Base-by-base conservation (phyloP, 2,113 vertebrate species). In the Epinephelus moara region DNA sequence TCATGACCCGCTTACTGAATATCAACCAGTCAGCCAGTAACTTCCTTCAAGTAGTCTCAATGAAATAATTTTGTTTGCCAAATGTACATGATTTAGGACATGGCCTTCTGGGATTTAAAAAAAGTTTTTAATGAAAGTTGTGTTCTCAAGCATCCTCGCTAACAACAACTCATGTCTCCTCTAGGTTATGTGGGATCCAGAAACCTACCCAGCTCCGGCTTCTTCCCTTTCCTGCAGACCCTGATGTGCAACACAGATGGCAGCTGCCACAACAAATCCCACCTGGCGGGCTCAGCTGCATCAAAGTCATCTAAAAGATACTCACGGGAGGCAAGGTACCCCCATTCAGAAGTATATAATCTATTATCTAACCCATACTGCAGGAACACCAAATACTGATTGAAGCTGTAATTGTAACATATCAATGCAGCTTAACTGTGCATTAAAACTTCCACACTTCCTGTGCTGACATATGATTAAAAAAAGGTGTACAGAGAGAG, bases 151-250 rank as follows among this genome's bases (percentile, higher is more conserved):
- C 2, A 18, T 47, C 19, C 33, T 37, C 27, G 19, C n/a, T 5
- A 47, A 47, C 47, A 56, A 14, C 2, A n/a, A 33, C 8, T 66
- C 10, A 19, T 52, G 10, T 84, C 73, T 76, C 80, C 80, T 95
- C 10, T 89, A 99, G 97, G 98, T 94, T 98, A 97, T 61, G 97
- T 97, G 23, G 96, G 94, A 63, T 97, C 98, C 7, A 93, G 97
- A 82, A 99, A 98, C 87, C 97, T 99, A 45, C 98, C 98, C 15
- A 99, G 98, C 40, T 87, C 97, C 0, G 98, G 98, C 12, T 97
- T 99, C 89, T 97, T 99, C 90, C 98, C 98, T 0, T 99, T 99
- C 91, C 95, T 99, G 63, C 97, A 99, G 89, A 98, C 97, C 0
- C 94, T 99, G 40, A 96, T 99, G 86, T 99, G 98, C 76, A 96